Base-by-base conservation (phyloP, 2,888 invertebrate genomes). In the Dermolepida albohirtum region DNA sequence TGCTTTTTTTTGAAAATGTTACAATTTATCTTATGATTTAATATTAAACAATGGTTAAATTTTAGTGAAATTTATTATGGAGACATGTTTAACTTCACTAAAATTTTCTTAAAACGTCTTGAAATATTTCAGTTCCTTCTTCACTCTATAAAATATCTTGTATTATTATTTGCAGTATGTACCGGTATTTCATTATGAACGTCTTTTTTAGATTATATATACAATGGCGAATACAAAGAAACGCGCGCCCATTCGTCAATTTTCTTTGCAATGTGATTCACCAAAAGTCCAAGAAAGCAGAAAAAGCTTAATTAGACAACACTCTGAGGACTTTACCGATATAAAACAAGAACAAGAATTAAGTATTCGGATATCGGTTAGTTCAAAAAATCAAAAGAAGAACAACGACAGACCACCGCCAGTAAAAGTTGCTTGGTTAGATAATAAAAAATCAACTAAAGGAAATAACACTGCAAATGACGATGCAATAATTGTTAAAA, bases 211-310 rank as follows among this genome's bases (percentile, higher is more conserved):
- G 11, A 51, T 8, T 7, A 39, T 17, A 16, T 11, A 44, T 17
- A 17, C 1, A 1, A 64, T 64, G 67, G 54, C 64, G 40, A 54
- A 34, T 14, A 5, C 59, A 27, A 67, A 55, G 69, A 81, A 80
- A 73, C 71, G 79, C 10, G 75, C 78, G 1, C 77, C 79, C n/a
- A 76, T 82, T 63, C 78, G 83, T 5, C 83, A 83, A 70, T 71
- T 81, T 22, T 82, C 82, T 2, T 71, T 83, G 11, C 78, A 77
- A 51, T 78, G 77, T 71, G 81, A 81, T n/a, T 52, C 72, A 8
- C 63, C 73, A 10, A 67, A 67, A 12, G 64, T 74, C 16, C 72
- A 72, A 27, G 71, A 73, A 55, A 66, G 75, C 55, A 73, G 76
- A 52, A 77, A 74, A 63, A 66, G 73, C 7, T 70, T 82, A n/a